A percentile compares a stretch with the other conserved stretches of the same genome.
Conservation (phyloP, 2,888 invertebrate genomes). For the Drosophila parthenogenetica region DNA sequence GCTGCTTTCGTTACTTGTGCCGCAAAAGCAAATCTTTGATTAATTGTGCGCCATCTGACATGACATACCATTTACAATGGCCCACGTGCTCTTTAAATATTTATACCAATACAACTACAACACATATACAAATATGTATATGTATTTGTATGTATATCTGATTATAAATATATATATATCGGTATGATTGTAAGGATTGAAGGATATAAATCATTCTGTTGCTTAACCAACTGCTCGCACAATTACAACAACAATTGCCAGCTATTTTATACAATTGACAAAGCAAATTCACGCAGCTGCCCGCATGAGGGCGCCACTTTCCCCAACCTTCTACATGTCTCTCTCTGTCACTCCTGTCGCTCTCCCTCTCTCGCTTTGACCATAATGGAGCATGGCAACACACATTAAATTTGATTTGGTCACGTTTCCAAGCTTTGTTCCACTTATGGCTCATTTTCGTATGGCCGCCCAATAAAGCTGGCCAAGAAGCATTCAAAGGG, state of each 20-base stretch:
- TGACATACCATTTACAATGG: slow-evolving; percentile 78
- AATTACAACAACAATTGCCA: slow-evolving; percentile 37
- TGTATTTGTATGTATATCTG: not conserved
- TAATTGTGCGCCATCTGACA: slow-evolving; percentile 72
- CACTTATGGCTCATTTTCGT: slow-evolving; percentile 84
- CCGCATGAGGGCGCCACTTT: slow-evolving; percentile 49
- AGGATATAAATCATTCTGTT: slow-evolving; percentile 64
- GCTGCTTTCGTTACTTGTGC: slow-evolving; percentile 37
- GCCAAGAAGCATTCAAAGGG: not conserved
- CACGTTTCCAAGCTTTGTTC: slow-evolving; percentile 84
- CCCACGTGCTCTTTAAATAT: slow-evolving; percentile 80
- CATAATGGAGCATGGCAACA: slow-evolving; percentile 35
- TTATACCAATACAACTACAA: slow-evolving; percentile 40
- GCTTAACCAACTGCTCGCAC: slow-evolving; percentile 19
- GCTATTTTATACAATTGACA: slow-evolving; percentile 46
- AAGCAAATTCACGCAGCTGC: slow-evolving; percentile 12
- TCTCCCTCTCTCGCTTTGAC: slow-evolving; percentile 14
- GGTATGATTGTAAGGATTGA: not conserved
- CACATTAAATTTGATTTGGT: slow-evolving; percentile 84
- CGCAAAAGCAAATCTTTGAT: slow-evolving; percentile 74
- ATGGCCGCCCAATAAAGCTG: slow-evolving; percentile 43
- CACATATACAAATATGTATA: not conserved
- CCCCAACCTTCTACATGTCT: not conserved
- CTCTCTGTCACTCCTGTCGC: slow-evolving; percentile 2
- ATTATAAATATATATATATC: not conserved